Conservation (phyloP, 1,140 invertebrate species). For the Phortica variegata region DNA sequence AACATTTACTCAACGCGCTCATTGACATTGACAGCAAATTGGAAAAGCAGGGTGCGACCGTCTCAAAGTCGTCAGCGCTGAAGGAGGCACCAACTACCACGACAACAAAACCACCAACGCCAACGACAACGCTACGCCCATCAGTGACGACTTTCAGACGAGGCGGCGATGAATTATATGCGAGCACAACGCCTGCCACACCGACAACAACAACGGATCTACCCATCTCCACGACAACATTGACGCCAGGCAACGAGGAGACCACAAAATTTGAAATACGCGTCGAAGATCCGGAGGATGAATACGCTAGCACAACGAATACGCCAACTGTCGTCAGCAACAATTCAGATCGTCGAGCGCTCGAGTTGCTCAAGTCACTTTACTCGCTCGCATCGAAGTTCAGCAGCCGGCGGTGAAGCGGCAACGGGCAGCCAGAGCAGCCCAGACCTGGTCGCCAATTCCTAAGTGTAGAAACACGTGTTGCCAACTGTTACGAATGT, state of each 20-base stretch:
- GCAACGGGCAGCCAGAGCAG: constrained; percentile 8
- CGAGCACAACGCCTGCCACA: constrained; percentile 36
- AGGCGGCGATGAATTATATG: constrained; percentile 19
- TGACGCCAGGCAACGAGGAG: constrained; percentile 34
- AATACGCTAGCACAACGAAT: constrained; percentile 24
- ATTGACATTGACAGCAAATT: constrained; percentile 60
- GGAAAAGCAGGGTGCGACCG: constrained; percentile 32
- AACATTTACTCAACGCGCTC: constrained; percentile 67
- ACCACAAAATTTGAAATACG: constrained; percentile 53
- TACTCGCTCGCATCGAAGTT: constrained; percentile 79
- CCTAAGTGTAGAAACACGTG: constrained; percentile 15
- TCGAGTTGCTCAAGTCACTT: constrained; percentile 77
- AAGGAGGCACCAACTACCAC: constrained; percentile 41
- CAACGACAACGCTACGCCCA: constrained; percentile 23
- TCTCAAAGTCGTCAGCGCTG: constrained; percentile 43
- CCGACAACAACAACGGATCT: constrained; percentile 36
- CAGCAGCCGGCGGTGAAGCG: constrained; percentile 49
- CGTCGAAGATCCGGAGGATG: constrained; percentile 46
- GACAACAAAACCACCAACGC: no score
- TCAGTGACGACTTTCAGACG: constrained; percentile 45
- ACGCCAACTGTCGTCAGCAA: constrained; percentile 17
- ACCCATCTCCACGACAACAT: constrained; percentile 31
- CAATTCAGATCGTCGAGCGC: constrained; percentile 70
- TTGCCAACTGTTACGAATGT: constrained; percentile 19
- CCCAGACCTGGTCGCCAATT: constrained; percentile 11